Evolutionary conservation across 2,113 vertebrate species (phyloP).

Genomic region (Microcebus lehilahytsara): DNA sequence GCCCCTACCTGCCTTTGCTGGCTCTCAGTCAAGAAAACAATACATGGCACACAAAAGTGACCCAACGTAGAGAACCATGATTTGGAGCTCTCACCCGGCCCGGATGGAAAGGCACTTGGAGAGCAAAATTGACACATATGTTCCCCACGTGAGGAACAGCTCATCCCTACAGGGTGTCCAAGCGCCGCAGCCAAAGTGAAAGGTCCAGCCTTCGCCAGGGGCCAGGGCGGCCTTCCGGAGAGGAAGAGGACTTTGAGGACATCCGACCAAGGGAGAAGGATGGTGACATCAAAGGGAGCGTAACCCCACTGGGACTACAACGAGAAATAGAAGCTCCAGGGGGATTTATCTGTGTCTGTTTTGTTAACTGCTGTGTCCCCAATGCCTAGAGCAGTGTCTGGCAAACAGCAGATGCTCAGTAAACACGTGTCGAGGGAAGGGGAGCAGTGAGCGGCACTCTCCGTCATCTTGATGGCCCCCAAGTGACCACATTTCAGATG

Average conservation of each 20-base stretch:
- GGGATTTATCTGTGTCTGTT: neutral
- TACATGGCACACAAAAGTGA: slow-evolving; percentile 36
- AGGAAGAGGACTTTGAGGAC: neutral
- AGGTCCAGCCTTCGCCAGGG: neutral
- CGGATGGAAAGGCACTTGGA: neutral
- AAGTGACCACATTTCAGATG: neutral
- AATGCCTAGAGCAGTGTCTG: neutral
- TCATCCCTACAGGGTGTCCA: neutral
- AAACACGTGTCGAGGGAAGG: neutral
- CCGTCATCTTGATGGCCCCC: neutral
- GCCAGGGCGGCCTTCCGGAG: neutral
- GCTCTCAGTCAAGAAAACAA: slow-evolving; percentile 47
- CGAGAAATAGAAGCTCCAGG: neutral
- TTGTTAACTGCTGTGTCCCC: neutral
- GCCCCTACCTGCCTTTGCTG: neutral
- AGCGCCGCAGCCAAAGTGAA: neutral
- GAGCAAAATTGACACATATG: slow-evolving; percentile 19
- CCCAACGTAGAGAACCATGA: slow-evolving; percentile 68
- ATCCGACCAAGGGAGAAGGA: neutral
- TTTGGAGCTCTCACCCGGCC: slow-evolving; percentile 23
- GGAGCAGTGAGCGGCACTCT: neutral
- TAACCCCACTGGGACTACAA: neutral
- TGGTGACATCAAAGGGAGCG: neutral
- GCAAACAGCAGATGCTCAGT: neutral
- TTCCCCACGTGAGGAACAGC: neutral